Base-by-base conservation (phyloP, 2,797 vertebrate genomes). In the Arnoldichthys spilopterus region DNA sequence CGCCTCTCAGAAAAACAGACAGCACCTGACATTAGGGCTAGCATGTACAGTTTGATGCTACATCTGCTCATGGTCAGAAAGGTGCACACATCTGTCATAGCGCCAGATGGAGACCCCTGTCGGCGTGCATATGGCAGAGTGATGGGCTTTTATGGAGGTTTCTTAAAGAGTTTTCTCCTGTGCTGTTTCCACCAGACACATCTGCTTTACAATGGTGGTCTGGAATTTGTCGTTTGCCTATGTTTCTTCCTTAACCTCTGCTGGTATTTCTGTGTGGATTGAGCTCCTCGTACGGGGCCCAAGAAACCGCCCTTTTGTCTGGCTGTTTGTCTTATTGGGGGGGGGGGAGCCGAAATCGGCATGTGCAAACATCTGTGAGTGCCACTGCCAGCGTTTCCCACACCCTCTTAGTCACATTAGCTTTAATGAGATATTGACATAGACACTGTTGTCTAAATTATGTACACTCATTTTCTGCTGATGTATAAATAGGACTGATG, bases 381-480 rank as follows among this genome's bases (percentile, higher is more conserved):
- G 78, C 73, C 73, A 72, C 80, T 49, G 74, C 78, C 74, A 63
- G 79, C 53, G 66, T 83, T 62, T 77, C 79, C 79, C 85, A 83
- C 84, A 82, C 77, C 77, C 79, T 80, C 84, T 82, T 78, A 84
- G 51, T 69, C 78, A 85, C 84, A 79, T 85, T 84, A 81, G 85
- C 74, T 87, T 82, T 85, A 87, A 88, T 88, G 88, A 88, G 85
- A 87, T 86, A 83, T 87, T 85, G 85, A 90, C 88, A 85, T 69
- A 74, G 86, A 88, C 87, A 82, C 84, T 82, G 85, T 84, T 83
- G 83, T 86, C 81, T 85, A 87, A 87, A 90, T 82, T 80, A 76
- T 79, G 76, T 72, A 81, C 82, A 76, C 84, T 80, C 84, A 54
- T 83, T 83, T 79, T 86, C 77, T 84, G 86, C 77, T 79, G 84